These are phyloP conservation scores for Andrena marginata DNA, from an alignment of 2,888 invertebrate genomes.

Conservation along the genomic window DNA sequence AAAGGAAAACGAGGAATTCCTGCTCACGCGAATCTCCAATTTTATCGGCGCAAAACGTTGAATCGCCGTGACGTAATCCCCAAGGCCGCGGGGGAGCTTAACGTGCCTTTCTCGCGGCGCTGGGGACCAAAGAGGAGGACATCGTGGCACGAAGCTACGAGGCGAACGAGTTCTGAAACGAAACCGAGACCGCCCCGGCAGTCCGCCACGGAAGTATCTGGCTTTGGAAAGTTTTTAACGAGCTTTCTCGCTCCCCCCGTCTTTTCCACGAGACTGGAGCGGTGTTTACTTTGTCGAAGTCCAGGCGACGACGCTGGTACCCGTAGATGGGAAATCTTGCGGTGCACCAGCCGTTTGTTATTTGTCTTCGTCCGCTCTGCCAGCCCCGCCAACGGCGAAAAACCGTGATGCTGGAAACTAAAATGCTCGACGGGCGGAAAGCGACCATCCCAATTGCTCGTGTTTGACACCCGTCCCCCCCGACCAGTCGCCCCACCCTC, in stretches of 20 bases:
- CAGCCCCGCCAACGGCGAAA: conserved; percentile 51
- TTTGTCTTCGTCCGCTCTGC: conserved; percentile 61
- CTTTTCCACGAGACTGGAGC: conserved; percentile 62
- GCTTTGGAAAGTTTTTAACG: conserved; percentile 76
- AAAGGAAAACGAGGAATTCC: conserved; percentile 5
- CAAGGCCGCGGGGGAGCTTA: conserved; percentile 46
- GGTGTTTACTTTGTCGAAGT: conserved; percentile 69
- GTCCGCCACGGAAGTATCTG: conserved; percentile 60
- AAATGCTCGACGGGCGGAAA: conserved; percentile 50
- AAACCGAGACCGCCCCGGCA: conserved; percentile 33
- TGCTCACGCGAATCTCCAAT: conserved; percentile 40
- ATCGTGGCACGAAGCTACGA: conserved; percentile 18
- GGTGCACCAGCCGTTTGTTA: conserved; percentile 60
- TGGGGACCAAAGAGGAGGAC: conserved; percentile 24
- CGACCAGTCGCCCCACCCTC: background rate
- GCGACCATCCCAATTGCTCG: conserved; percentile 40
- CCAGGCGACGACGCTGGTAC: conserved; percentile 71
- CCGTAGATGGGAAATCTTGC: conserved; percentile 70
- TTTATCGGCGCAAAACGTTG: conserved; percentile 22
- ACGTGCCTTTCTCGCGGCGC: conserved; percentile 32
- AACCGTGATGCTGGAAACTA: conserved; percentile 55
- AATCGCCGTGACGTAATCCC: conserved; percentile 31
- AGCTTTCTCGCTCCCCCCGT: conserved; percentile 68
- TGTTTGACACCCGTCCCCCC: conserved; percentile 5
- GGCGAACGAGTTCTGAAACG: conserved; percentile 58